Evolutionary conservation across 2,797 vertebrate species (phyloP).

Genomic region (Mus minutoides): DNA sequence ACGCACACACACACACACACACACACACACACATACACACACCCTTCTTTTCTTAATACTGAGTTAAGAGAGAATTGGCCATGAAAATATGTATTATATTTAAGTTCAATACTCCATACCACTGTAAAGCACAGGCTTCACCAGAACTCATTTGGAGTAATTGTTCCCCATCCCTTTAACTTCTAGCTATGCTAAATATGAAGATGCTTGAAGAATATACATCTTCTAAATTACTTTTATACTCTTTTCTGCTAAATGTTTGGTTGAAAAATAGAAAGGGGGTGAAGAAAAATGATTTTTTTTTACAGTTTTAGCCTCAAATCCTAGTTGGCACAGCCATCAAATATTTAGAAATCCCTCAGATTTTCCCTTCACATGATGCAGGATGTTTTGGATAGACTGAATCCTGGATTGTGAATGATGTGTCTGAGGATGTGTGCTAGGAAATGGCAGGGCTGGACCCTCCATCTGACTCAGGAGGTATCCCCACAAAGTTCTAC

Average conservation of each 20-base stretch:
- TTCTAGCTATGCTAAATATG: constrained; percentile 37
- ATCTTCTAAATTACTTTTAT: constrained; percentile 24
- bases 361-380: background rate
- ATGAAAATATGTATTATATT: background rate
- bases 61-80: background rate
- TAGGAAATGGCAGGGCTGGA: background rate
- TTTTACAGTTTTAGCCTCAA: background rate
- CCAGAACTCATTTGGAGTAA: background rate
- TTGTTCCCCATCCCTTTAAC: background rate
- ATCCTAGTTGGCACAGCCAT: background rate
- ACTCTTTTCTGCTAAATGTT: constrained; percentile 8
- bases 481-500: too few species aligned
- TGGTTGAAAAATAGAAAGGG: background rate
- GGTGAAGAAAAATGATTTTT: background rate
- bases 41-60: background rate
- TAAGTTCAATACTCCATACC: too few species aligned
- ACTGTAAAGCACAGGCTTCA: too few species aligned
- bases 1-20: background rate
- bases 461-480: background rate
- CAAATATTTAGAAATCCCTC: constrained; percentile 5
- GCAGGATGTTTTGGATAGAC: background rate
- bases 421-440: background rate
- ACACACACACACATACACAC: background rate
- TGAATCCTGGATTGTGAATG: background rate
- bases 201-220: background rate